Evolutionary conservation across 2,113 vertebrate species (phyloP).

Genomic region (Nematolebias whitei): DNA sequence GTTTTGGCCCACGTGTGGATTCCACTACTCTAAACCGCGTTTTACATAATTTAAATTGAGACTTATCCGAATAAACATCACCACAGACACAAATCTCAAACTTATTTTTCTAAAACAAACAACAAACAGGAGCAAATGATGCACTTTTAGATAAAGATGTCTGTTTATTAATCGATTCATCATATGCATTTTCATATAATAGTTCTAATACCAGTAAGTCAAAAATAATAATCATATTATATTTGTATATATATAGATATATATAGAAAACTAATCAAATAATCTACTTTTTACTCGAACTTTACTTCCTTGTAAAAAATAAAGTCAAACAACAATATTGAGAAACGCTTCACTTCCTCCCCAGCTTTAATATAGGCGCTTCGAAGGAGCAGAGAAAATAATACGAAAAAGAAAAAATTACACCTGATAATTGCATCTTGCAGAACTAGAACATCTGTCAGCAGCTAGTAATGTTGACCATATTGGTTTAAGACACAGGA

Average conservation of each 20-base stretch:
- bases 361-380: slow-evolving; percentile 77
- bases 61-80: no score
- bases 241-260: slow-evolving; percentile 72
- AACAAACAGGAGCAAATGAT: slow-evolving; percentile 35
- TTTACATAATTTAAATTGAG: no score
- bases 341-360: slow-evolving; percentile 70
- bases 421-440: slow-evolving; percentile 78
- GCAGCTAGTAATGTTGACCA: slow-evolving; percentile 72
- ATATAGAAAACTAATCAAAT: slow-evolving; percentile 85
- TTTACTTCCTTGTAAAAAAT: slow-evolving; percentile 75
- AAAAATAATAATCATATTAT: slow-evolving; percentile 83
- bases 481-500: slow-evolving; percentile 78
- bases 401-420: slow-evolving; percentile 75
- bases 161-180: slow-evolving; percentile 81
- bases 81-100: no score
- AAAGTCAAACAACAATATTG: slow-evolving; percentile 64
- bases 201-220: slow-evolving; percentile 80
- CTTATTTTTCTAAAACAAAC: slow-evolving; percentile 7
- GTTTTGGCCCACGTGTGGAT: no score
- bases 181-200: slow-evolving; percentile 80
- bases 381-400: slow-evolving; percentile 65
- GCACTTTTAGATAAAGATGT: slow-evolving; percentile 77
- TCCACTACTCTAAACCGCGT: no score
- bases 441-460: slow-evolving; percentile 75
- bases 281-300: slow-evolving; percentile 79